Evolutionary conservation across 2,888 invertebrate species (phyloP).

Genomic region (Bombyx huttoni): DNA sequence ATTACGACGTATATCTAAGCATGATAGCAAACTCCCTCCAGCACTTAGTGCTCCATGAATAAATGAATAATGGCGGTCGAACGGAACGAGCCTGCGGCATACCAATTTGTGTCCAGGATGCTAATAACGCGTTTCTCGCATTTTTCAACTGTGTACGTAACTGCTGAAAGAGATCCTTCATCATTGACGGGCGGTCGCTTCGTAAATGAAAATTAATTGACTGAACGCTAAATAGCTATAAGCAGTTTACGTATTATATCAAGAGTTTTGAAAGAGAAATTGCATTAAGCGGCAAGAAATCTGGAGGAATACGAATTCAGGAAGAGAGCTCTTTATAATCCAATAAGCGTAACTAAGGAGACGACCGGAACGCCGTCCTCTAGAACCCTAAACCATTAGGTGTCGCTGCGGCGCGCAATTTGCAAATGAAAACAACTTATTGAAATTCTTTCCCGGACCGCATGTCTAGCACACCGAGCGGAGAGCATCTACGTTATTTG

Average conservation of each 20-base stretch:
- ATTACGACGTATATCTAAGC: constrained; percentile 15
- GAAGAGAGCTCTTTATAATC: constrained; percentile 38
- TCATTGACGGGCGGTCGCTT: constrained; percentile 23
- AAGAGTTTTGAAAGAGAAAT: too few relatives aligned
- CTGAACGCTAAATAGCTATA: constrained; percentile 1
- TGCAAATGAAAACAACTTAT: constrained; percentile 73
- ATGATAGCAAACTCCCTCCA: constrained; percentile 32
- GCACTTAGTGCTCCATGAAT: constrained; percentile 52
- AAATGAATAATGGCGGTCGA: constrained; percentile 64
- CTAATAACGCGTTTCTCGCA: constrained; percentile 56
- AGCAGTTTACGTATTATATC: constrained; percentile 2
- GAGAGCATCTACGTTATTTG: constrained; percentile 37
- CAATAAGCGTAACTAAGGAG: constrained; percentile 36
- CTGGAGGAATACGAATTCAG: too few relatives aligned
- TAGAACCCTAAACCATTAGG: constrained; percentile 66
- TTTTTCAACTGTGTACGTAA: constrained; percentile 44
- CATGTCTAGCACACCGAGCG: constrained; percentile 26
- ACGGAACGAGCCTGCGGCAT: constrained; percentile 51
- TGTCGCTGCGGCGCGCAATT: constrained; percentile 64
- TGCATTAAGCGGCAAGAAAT: too few relatives aligned
- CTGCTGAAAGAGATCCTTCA: constrained; percentile 40
- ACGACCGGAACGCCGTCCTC: constrained; percentile 32
- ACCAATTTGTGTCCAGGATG: constrained; percentile 58
- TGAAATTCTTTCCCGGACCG: constrained; percentile 63
- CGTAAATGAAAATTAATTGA: constrained; percentile 18